Base-by-base conservation (phyloP, 2,888 invertebrate species). In the Urechis unicinctus region DNA sequence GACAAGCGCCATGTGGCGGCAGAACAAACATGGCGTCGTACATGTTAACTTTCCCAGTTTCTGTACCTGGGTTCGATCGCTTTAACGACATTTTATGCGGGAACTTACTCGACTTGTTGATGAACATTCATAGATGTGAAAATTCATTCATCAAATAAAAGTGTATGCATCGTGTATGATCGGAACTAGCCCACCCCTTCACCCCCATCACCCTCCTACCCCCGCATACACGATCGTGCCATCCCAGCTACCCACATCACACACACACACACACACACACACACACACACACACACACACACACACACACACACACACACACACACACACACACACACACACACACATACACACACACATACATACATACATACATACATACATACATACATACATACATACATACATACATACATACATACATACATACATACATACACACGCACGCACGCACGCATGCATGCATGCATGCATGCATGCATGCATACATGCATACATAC, bases 321-420 rank as follows among this genome's bases (percentile, higher is more conserved):
- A 46, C 52, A 22, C 52, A 52, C 52, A 30, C 52, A 5, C 52
- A 43, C 43, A 26, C 44, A 45, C 52, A 46, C 52, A 29, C 52
- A 46, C 45, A 45, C 45, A 26, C 45, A 45, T 45, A 52, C 48
- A 44, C 53, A 30, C 53, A 21, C 24, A 45, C 24, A 21, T 13
- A 21, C 30, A 22, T 25, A 50, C 30, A 22, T 22, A 41, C 30
- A 22, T 41, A 43, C 30, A 25, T 41, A 41, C 30, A 22, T 21
- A 50, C n/a, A 24, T 42, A 51, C 30, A n/a, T 42, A 51, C 30
- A n/a, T 42, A 51, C 24, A 22, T 0, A 51, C n/a, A n/a, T 42
- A 51, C 30, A 4, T 42, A 2, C 30, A 24, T 42, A 51, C 21
- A 49, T 26, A 50, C 29, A 9, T 22, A 24, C 24, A 31, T 29